phyloP scores from a whole-genome alignment of 2,888 invertebrate genomes.

The Pachydiplax longipennis region DNA sequence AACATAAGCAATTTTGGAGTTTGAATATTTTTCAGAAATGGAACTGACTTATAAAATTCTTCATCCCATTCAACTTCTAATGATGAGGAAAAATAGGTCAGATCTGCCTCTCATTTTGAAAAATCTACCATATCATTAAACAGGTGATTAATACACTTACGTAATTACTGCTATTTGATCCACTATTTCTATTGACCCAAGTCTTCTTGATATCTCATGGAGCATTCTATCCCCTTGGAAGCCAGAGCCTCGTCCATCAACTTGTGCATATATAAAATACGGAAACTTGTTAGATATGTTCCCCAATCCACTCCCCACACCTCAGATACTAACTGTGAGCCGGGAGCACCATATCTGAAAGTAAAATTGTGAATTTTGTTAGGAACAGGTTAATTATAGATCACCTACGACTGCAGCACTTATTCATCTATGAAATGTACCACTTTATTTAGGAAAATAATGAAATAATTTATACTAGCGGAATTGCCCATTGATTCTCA shows the following conservation, averaged over 20 bases:
- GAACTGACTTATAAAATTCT: too few species aligned
- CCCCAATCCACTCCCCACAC: conserved; percentile 83
- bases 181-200: conserved; percentile 78
- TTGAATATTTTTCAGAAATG: too few species aligned
- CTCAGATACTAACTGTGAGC: conserved; percentile 84
- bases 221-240: conserved; percentile 79
- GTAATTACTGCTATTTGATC: conserved; percentile 71
- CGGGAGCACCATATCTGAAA: conserved; percentile 78
- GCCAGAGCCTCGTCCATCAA: conserved; percentile 89
- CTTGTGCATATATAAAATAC: conserved; percentile 85
- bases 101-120: neutral
- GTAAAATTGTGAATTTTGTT: conserved; percentile 6
- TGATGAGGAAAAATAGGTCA: neutral
- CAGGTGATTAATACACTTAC: conserved; percentile 51
- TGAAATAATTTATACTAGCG: too few species aligned
- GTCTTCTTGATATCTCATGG: conserved; percentile 75
- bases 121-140: neutral
- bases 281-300: conserved; percentile 81
- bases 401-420: too few species aligned
- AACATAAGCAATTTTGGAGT: too few species aligned
- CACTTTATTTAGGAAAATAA: too few species aligned
- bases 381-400: too few species aligned
- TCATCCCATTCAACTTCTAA: neutral
- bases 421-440: too few species aligned
- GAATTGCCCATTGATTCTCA: too few species aligned